phyloP scores from a whole-genome alignment of 1,140 invertebrate genomes.

The Vollenhovia emeryi region DNA sequence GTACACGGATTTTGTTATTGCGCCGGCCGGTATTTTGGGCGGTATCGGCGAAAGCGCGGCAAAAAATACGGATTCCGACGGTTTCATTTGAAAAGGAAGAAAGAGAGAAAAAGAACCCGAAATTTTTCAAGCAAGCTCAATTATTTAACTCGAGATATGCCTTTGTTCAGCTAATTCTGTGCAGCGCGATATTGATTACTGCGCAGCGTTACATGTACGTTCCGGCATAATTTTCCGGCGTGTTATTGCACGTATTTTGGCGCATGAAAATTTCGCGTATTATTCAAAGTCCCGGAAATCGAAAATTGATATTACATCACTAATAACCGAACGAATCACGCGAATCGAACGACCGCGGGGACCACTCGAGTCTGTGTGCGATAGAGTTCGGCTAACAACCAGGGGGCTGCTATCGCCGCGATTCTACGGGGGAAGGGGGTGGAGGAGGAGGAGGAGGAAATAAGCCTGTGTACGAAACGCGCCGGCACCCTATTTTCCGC shows the following conservation, averaged over 20 bases:
- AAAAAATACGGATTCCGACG: background rate
- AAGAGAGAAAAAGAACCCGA: background rate
- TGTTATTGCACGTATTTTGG: no score
- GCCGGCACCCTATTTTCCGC: background rate
- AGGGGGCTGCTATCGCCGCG: background rate
- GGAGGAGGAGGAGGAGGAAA: no score
- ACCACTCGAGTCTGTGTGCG: background rate
- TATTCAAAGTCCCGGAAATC: background rate
- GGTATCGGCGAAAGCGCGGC: no score
- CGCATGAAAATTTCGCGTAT: background rate
- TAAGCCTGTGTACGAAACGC: background rate
- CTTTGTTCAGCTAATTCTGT: background rate
- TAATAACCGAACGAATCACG: background rate
- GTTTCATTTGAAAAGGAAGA: no score
- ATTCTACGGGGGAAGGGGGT: no score
- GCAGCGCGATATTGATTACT: slow-evolving; percentile 1
- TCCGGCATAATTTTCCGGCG: background rate
- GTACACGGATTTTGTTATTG: slow-evolving; percentile 58
- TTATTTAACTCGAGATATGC: background rate
- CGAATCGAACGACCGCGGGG: background rate
- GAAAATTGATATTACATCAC: background rate
- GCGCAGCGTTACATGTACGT: background rate
- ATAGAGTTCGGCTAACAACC: no score
- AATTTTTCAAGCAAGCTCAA: background rate
- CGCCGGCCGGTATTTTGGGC: background rate